Evolutionary conservation across 2,888 invertebrate species (phyloP).

Genomic region (Xanthia icteritia): DNA sequence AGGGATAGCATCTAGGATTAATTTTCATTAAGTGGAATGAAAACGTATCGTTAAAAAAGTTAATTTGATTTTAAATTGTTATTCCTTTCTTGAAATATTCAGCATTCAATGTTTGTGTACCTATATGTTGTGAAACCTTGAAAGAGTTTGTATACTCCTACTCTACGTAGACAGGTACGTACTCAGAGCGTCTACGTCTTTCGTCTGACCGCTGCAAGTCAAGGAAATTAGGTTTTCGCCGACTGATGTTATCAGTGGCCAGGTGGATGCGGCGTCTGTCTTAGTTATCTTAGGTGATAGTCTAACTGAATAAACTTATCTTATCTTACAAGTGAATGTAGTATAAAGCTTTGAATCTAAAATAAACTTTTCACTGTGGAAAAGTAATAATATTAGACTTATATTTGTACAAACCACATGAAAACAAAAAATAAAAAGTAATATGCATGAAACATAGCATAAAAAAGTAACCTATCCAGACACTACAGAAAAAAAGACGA

Average conservation of each 20-base stretch:
- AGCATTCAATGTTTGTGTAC: not conserved
- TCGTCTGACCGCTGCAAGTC: slow-evolving; percentile 54
- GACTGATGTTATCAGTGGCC: slow-evolving; percentile 45
- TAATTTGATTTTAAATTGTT: not conserved
- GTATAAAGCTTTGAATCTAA: not conserved
- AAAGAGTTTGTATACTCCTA: not conserved
- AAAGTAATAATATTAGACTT: slow-evolving; percentile 1
- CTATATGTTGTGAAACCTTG: slow-evolving; percentile 1
- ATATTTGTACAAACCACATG: not conserved
- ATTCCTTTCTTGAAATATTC: too few species aligned
- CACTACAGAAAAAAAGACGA: slow-evolving; percentile 53
- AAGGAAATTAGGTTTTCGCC: slow-evolving; percentile 58
- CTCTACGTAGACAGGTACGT: slow-evolving; percentile 1
- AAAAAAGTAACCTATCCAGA: slow-evolving; percentile 54
- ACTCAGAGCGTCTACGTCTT: slow-evolving; percentile 26
- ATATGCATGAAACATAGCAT: slow-evolving; percentile 36
- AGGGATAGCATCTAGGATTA: not conserved
- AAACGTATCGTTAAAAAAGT: not conserved
- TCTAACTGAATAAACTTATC: slow-evolving; percentile 28
- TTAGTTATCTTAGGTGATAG: slow-evolving; percentile 43
- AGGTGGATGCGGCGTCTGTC: slow-evolving; percentile 31
- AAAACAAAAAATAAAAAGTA: slow-evolving; percentile 26
- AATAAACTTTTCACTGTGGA: not conserved
- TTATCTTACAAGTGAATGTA: slow-evolving; percentile 13
- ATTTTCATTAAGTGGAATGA: not conserved